Percentiles rank a stretch among this genome's conserved stretches.
These are phyloP conservation scores for Microtus richardsoni DNA, from an alignment of 2,113 vertebrate genomes.

Conservation along the genomic window DNA sequence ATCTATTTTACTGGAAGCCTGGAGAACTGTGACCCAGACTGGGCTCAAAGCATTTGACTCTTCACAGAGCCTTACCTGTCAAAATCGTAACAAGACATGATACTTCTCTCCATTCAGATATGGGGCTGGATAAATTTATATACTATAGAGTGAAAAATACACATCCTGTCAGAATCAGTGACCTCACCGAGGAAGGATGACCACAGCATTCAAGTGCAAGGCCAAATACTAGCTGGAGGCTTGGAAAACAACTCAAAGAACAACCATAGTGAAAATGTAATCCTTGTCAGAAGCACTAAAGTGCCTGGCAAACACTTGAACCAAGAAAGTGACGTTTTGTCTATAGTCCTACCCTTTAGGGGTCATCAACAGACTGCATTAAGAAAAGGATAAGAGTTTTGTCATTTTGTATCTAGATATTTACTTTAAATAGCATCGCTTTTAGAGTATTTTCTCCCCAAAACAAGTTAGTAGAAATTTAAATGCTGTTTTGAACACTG, in stretches of 20 bases:
- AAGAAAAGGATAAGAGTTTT: conserved; percentile 9
- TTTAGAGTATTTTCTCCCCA: neutral
- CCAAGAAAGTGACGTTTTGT: conserved; percentile 61
- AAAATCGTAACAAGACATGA: conserved; percentile 36
- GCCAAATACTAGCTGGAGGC: conserved; percentile 63
- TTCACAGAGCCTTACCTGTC: conserved; percentile 59
- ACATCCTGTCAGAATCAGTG: conserved; percentile 69
- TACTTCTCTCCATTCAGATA: conserved; percentile 57
- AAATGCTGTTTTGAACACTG: conserved; percentile 16
- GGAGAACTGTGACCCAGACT: neutral
- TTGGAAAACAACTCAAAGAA: conserved; percentile 63
- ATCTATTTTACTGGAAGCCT: conserved; percentile 40
- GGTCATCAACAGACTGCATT: neutral
- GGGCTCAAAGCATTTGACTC: conserved; percentile 41
- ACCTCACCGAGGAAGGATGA: conserved; percentile 57
- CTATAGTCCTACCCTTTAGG: conserved; percentile 1
- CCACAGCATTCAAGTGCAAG: conserved; percentile 41
- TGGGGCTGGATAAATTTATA: conserved; percentile 56
- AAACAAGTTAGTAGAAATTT: neutral
- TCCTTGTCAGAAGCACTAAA: conserved; percentile 60
- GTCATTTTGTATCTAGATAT: conserved; percentile 13
- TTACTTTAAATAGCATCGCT: conserved; percentile 9
- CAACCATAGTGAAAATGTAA: conserved; percentile 46
- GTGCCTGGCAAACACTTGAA: conserved; percentile 55
- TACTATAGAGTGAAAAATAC: conserved; percentile 56